A percentile compares a stretch with the other conserved stretches of the same genome.
Evolutionary conservation across 2,888 invertebrate genomes (phyloP).

Genomic region (Zygaena filipendulae): DNA sequence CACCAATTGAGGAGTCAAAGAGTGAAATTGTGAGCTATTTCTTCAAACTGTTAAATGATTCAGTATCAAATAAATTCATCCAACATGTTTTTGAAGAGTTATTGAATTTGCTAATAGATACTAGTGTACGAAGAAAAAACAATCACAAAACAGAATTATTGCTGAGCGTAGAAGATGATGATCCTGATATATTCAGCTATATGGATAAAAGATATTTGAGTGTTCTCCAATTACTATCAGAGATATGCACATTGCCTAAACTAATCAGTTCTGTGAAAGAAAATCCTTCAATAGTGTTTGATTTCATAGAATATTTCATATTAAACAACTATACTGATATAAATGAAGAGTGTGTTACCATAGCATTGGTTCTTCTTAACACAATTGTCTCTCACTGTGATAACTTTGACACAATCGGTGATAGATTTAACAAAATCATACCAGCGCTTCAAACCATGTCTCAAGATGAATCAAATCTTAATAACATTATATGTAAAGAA

Average conservation of each 20-base stretch:
- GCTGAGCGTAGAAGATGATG: conserved; percentile 36
- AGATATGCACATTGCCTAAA: conserved; percentile 52
- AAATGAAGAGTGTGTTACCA: conserved; percentile 47
- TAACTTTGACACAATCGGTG: conserved; percentile 21
- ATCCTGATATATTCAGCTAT: conserved; percentile 30
- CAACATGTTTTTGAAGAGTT: conserved; percentile 34
- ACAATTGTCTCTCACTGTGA: conserved; percentile 40
- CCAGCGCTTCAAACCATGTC: conserved; percentile 33
- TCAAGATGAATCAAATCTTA: conserved; percentile 25
- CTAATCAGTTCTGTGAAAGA: conserved; percentile 46
- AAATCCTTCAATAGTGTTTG: conserved; percentile 47
- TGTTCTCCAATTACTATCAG: conserved; percentile 59
- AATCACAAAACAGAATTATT: conserved; percentile 31
- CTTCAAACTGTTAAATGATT: conserved; percentile 31
- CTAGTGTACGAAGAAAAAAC: conserved; percentile 27
- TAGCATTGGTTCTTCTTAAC: conserved; percentile 48
- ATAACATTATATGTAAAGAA: conserved; percentile 42
- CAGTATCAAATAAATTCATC: conserved; percentile 24
- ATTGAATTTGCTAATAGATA: conserved; percentile 32
- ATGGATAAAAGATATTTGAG: conserved; percentile 45
- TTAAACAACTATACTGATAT: conserved; percentile 22
- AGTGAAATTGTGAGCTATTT: conserved; percentile 35
- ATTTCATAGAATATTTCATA: conserved; percentile 58
- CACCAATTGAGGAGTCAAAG: conserved; percentile 19
- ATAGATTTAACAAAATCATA: conserved; percentile 31